Percentiles rank a stretch among this genome's conserved stretches.
phyloP scores from a whole-genome alignment of 2,888 invertebrate genomes.

The Melanargia galathea region DNA sequence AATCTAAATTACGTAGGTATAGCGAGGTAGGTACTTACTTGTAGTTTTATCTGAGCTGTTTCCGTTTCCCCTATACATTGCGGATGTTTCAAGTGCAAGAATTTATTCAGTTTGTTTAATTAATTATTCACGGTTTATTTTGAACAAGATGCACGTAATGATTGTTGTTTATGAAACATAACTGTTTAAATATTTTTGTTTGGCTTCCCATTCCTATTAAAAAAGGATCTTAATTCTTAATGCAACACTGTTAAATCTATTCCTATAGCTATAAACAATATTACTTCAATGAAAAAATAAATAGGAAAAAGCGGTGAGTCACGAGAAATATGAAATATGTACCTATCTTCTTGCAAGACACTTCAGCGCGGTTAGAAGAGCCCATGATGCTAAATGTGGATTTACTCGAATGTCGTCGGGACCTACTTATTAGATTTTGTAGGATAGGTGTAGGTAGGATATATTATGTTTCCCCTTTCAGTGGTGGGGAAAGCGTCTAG shows the following conservation, averaged over 20 bases:
- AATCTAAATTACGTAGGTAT: background rate
- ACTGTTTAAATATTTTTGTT: constrained; percentile 14
- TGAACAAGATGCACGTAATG: constrained; percentile 20
- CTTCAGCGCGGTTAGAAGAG: too few species aligned
- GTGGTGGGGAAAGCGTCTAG: too few species aligned
- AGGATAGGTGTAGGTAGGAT: too few species aligned
- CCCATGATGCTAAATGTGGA: too few species aligned
- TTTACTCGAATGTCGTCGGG: too few species aligned
- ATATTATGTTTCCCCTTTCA: too few species aligned
- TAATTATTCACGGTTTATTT: constrained; percentile 44
- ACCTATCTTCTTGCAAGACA: too few species aligned
- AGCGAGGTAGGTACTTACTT: background rate
- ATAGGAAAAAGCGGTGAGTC: too few species aligned
- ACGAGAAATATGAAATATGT: too few species aligned
- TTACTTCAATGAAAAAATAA: too few species aligned
- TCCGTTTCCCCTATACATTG: constrained; percentile 24
- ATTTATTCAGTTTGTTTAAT: constrained; percentile 14
- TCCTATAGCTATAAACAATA: background rate
- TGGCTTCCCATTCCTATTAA: constrained; percentile 3
- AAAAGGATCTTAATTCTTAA: background rate
- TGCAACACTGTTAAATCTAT: background rate
- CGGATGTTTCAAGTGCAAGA: constrained; percentile 27
- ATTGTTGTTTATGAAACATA: constrained; percentile 2
- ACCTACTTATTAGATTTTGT: too few species aligned
- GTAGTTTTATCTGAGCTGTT: constrained; percentile 15